Conservation (phyloP, 1,140 invertebrate species). For the Drosophila takahashii region DNA sequence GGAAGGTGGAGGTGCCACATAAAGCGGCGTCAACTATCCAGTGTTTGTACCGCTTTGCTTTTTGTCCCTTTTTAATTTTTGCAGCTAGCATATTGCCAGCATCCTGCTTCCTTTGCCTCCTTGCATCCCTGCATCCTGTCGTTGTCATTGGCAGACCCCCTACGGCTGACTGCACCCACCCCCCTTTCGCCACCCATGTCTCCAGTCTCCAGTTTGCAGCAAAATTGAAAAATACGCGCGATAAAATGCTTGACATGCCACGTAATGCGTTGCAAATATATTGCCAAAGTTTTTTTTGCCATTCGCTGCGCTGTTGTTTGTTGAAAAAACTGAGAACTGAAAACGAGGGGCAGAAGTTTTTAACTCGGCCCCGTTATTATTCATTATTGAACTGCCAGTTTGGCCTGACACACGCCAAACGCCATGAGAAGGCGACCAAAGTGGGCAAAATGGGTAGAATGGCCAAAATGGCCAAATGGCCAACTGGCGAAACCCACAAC, state of each 20-base stretch:
- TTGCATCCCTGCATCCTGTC: conserved; percentile 40
- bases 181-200: conserved; percentile 9
- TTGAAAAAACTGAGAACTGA: conserved; percentile 40
- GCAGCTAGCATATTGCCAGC: conserved; percentile 71
- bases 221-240: conserved; percentile 83
- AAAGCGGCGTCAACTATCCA: conserved; percentile 46
- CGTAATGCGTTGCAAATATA: conserved; percentile 83
- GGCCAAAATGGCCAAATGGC: conserved; percentile 10
- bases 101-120: conserved; percentile 24
- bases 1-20: conserved; percentile 25
- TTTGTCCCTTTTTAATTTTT: conserved; percentile 68
- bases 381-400: conserved; percentile 82
- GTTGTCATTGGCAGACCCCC: conserved; percentile 51
- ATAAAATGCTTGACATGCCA: conserved; percentile 83
- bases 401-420: conserved; percentile 75
- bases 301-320: conserved; percentile 31
- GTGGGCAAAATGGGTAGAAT: conserved; percentile 6
- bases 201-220: conserved; percentile 23
- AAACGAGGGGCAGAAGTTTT: conserved; percentile 57
- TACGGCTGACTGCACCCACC: conserved; percentile 9
- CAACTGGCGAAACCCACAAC: conserved; percentile 33
- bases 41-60: conserved; percentile 29
- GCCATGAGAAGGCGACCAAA: conserved; percentile 47
- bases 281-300: conserved; percentile 78
- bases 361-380: conserved; percentile 78